A percentile compares a stretch with the other conserved stretches of the same genome.
These are phyloP conservation scores for Neomonachus schauinslandi DNA, from an alignment of 2,113 vertebrate species.

Conservation along the genomic window DNA sequence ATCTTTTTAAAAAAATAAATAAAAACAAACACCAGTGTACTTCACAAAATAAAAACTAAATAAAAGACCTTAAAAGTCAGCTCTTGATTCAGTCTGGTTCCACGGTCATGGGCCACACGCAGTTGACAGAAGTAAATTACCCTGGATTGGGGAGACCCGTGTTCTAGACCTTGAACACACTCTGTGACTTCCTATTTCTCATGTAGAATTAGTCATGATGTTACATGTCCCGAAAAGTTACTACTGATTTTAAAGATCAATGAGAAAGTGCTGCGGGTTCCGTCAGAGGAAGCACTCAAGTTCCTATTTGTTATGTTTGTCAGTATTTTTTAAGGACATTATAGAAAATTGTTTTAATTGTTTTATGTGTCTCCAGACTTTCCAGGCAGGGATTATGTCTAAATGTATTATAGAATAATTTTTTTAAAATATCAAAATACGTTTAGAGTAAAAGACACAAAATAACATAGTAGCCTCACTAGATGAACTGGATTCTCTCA, in stretches of 20 bases:
- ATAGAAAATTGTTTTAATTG: conserved; percentile 43
- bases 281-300: conserved; percentile 23
- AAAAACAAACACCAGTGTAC: not conserved
- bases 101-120: not conserved
- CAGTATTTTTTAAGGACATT: conserved; percentile 34
- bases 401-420: not conserved
- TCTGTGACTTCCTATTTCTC: not conserved
- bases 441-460: conserved; percentile 5
- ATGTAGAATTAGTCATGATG: conserved; percentile 2
- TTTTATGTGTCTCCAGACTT: conserved; percentile 23
- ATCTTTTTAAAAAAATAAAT: not conserved
- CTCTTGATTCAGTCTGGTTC: not conserved
- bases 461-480: not conserved
- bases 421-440: not conserved
- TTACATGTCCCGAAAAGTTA: conserved; percentile 6
- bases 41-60: conserved; percentile 53
- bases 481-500: not conserved
- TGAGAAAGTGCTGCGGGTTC: not conserved
- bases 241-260: conserved; percentile 12
- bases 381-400: not conserved
- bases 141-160: not conserved
- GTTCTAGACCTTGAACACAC: not conserved
- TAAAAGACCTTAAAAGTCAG: conserved; percentile 39
- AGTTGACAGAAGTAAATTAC: not conserved
- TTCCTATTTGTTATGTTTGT: not conserved